Base-by-base conservation (phyloP, 2,888 invertebrate genomes). In the Spisula subtruncata region DNA sequence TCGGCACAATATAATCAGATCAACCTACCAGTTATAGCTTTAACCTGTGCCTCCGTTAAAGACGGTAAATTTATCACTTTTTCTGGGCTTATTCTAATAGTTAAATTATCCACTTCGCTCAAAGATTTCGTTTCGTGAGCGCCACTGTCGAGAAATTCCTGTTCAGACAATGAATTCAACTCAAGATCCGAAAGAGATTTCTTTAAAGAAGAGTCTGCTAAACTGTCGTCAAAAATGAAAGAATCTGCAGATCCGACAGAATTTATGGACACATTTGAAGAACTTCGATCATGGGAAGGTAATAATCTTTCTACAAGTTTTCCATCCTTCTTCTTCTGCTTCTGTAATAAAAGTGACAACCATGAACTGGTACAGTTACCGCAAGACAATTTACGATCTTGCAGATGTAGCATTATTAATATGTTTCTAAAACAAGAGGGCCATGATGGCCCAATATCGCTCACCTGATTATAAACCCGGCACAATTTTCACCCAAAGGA, bases 1-100 rank as follows among this genome's bases (percentile, higher is more conserved):
- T 5, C 8, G 8, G 41, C 41, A 5, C 41, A 41, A 41, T 2
- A 41, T 6, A 25, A 12, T 18, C n/a, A 25, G 20, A 81, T 29
- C 25, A 60, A 90, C 86, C 46, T 87, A 97, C 97, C 97, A 93
- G 96, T 96, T 48, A 97, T 95, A 32, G 96, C 96, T 90, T 95
- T 96, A 85, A 95, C 94, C 91, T 96, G 96, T 51, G 96, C 96
- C 89, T 96, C 96, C n/a, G 96, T 96, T 46, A 97, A 93, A 48
- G 94, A 94, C 12, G 96, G 95, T 25, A 96, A 90, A 71, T 94
- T 94, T 29, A 95, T 92, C 56, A 95, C 94, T 93, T 94, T 95
- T 89, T 96, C 96, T 0, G 96, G 96, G 90, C 96, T 96, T 85
- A 95, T 94, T 79, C 95, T 92, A 29, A 95, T 92, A 4, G 94